Evolutionary conservation across 2,888 invertebrate genomes (phyloP).

Genomic region (Monochamus alternatus): DNA sequence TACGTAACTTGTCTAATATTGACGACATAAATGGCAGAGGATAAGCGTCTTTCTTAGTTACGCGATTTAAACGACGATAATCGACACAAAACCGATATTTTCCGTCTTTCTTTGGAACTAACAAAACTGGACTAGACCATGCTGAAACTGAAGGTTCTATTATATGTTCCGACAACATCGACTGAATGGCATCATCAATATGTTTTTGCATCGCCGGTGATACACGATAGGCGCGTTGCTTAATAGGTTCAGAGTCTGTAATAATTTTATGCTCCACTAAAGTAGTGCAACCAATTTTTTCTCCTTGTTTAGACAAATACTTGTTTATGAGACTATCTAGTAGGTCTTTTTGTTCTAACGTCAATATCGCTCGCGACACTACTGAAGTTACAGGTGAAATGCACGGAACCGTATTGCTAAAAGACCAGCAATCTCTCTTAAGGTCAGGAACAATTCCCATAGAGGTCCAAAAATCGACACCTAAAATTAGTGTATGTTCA

Average conservation of each 20-base stretch:
- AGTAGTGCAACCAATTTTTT: conserved; percentile 22
- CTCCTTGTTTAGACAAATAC: neutral
- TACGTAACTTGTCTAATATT: too few relatives aligned
- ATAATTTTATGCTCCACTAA: conserved; percentile 19
- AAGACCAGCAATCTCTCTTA: neutral
- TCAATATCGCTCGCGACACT: neutral
- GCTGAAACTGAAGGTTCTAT: conserved; percentile 28
- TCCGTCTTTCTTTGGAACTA: neutral
- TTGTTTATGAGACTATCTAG: neutral
- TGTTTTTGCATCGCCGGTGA: conserved; percentile 19
- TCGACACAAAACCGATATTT: conserved; percentile 9
- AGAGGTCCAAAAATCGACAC: conserved; percentile 29
- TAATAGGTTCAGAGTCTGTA: conserved; percentile 33
- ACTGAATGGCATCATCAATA: conserved; percentile 12
- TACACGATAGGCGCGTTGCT: conserved; percentile 33
- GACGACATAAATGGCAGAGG: too few relatives aligned
- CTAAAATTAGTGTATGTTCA: conserved; percentile 28
- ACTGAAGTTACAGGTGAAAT: neutral
- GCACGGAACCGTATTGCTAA: neutral
- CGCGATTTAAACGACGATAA: too few relatives aligned
- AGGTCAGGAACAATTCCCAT: conserved; percentile 34
- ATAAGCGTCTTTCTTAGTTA: too few relatives aligned
- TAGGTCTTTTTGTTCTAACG: neutral
- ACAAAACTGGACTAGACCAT: neutral
- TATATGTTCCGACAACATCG: conserved; percentile 12